Evolutionary conservation across 2,797 vertebrate species (phyloP).

Genomic region (Semotilus atromaculatus): DNA sequence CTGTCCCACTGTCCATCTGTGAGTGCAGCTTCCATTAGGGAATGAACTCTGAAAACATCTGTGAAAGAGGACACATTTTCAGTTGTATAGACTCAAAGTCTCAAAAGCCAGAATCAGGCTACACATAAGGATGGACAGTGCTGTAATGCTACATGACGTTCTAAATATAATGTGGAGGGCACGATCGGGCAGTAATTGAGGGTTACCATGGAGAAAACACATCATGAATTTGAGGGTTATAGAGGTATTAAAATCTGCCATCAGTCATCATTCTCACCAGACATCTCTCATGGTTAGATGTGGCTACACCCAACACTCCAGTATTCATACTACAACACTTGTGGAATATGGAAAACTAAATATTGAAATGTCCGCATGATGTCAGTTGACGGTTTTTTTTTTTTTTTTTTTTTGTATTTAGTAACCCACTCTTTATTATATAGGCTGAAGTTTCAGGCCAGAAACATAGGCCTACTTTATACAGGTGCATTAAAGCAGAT

Average conservation of each 20-base stretch:
- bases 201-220: slow-evolving; percentile 62
- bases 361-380: slow-evolving; percentile 14
- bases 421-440: slow-evolving; percentile 19
- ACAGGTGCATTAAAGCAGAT: too few relatives aligned
- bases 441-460: background rate
- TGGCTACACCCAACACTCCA: slow-evolving; percentile 25
- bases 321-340: slow-evolving; percentile 41
- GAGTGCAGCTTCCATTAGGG: background rate
- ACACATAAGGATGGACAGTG: slow-evolving; percentile 41
- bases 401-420: background rate
- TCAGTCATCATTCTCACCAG: slow-evolving; percentile 60
- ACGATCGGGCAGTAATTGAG: slow-evolving; percentile 58
- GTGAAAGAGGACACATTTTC: background rate
- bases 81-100: background rate
- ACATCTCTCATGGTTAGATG: slow-evolving; percentile 55
- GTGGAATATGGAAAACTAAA: slow-evolving; percentile 25
- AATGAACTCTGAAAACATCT: background rate
- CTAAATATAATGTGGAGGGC: slow-evolving; percentile 57
- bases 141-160: slow-evolving; percentile 61
- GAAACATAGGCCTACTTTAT: background rate
- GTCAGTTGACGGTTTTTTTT: background rate
- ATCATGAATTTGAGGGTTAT: slow-evolving; percentile 53
- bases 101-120: slow-evolving; percentile 4
- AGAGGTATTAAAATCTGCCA: slow-evolving; percentile 62
- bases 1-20: background rate